phyloP scores from a whole-genome alignment of 2,888 invertebrate species.

The Chaitophorus viminalis region DNA sequence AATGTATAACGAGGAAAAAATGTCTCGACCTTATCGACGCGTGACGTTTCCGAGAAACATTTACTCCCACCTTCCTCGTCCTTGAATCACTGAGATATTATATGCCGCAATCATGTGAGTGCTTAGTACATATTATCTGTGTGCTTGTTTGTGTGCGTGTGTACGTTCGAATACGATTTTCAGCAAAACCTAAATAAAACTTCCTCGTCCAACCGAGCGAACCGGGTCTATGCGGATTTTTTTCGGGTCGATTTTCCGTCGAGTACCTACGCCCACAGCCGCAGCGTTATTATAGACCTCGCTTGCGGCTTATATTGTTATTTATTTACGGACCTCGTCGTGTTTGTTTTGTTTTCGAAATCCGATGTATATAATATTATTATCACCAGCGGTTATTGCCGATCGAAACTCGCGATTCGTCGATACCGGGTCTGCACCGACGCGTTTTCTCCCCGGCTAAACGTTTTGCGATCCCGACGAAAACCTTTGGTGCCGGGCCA shows the following conservation, averaged over 20 bases:
- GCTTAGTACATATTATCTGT: too few species aligned
- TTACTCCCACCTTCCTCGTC: neutral
- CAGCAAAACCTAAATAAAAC: neutral
- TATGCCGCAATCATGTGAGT: too few species aligned
- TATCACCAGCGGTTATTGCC: neutral
- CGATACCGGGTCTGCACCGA: neutral
- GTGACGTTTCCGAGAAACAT: neutral
- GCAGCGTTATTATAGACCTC: neutral
- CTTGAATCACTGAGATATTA: neutral
- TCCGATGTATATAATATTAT: neutral
- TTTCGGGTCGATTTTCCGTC: neutral
- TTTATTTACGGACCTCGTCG: constrained; percentile 19
- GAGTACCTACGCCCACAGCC: neutral
- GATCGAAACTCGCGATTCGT: neutral
- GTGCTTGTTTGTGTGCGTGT: too few species aligned
- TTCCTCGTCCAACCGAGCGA: too few species aligned
- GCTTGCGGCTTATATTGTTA: neutral
- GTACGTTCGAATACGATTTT: neutral
- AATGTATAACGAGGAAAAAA: neutral
- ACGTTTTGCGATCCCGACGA: neutral
- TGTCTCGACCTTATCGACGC: neutral
- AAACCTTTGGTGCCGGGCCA: constrained; percentile 33
- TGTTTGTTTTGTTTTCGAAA: constrained; percentile 41
- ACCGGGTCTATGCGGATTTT: neutral
- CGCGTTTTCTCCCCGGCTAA: neutral